phyloP scores from a whole-genome alignment of 2,797 vertebrate species.

The Phalloptychus januarius region DNA sequence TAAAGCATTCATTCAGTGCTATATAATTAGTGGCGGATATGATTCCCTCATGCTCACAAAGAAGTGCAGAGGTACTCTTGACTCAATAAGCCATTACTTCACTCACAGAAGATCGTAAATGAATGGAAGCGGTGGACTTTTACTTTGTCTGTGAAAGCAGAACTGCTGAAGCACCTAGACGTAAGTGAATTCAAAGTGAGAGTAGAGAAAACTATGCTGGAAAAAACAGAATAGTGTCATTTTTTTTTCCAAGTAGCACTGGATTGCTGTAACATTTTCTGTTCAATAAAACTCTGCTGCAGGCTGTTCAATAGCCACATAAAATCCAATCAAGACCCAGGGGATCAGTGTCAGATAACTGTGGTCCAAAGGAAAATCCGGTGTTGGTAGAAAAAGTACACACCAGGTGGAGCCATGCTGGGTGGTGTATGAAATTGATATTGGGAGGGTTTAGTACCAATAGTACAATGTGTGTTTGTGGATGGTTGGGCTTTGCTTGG shows the following conservation, averaged over 20 bases:
- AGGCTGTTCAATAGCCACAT: constrained; percentile 57
- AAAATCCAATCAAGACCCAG: constrained; percentile 72
- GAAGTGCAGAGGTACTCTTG: constrained; percentile 16
- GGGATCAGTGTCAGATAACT: constrained; percentile 62
- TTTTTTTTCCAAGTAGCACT: constrained; percentile 41
- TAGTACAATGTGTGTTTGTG: not conserved
- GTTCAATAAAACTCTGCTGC: constrained; percentile 63
- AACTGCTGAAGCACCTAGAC: constrained; percentile 9
- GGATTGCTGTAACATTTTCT: constrained; percentile 58
- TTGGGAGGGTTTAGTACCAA: constrained; percentile 9
- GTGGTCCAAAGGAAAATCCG: constrained; percentile 38
- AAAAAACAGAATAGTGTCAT: constrained; percentile 26
- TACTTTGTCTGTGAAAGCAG: constrained; percentile 34
- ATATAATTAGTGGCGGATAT: constrained; percentile 34
- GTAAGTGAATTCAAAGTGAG: constrained; percentile 30
- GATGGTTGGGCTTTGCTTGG: constrained; percentile 8
- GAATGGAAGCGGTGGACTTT: constrained; percentile 6
- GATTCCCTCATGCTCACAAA: constrained; percentile 12
- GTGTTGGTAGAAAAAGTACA: constrained; percentile 17
- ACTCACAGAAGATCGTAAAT: constrained; percentile 21
- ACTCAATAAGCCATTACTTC: constrained; percentile 36
- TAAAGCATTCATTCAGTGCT: constrained; percentile 17
- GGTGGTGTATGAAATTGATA: constrained; percentile 26
- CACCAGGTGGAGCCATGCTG: constrained; percentile 16
- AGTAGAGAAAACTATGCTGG: constrained; percentile 19